These are phyloP conservation scores for Nysson spinosus DNA, from an alignment of 2,888 invertebrate genomes.

Conservation along the genomic window DNA sequence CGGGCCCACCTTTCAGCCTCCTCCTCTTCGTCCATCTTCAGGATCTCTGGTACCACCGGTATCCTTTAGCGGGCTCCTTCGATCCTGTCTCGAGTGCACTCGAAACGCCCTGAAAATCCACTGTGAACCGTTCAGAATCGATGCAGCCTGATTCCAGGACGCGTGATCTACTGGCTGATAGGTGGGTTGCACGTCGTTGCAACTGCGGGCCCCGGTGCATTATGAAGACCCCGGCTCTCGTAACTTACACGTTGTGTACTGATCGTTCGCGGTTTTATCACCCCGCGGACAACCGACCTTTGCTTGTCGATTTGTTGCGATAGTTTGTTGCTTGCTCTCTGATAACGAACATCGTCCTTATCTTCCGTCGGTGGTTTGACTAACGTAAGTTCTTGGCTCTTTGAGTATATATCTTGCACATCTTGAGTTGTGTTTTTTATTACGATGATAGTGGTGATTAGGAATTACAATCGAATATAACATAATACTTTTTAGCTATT, in stretches of 20 bases:
- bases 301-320: not conserved
- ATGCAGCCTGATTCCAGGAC: slow-evolving; percentile 34
- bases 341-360: too few species aligned
- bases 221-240: slow-evolving; percentile 29
- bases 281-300: slow-evolving; percentile 7
- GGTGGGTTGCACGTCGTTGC: slow-evolving; percentile 4
- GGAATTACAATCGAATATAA: too few species aligned
- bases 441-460: too few species aligned
- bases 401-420: too few species aligned
- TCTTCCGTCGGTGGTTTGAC: too few species aligned
- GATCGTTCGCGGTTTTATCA: slow-evolving; percentile 17
- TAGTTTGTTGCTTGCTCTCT: too few species aligned
- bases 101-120: slow-evolving; percentile 60
- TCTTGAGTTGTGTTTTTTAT: too few species aligned
- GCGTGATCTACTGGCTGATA: slow-evolving; percentile 35
- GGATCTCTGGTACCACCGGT: slow-evolving; percentile 35
- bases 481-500: too few species aligned
- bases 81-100: slow-evolving; percentile 33
- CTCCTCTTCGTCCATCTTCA: slow-evolving; percentile 1
- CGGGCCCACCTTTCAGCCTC: slow-evolving; percentile 46
- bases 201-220: slow-evolving; percentile 30
- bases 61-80: slow-evolving; percentile 31
- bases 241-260: slow-evolving; percentile 53
- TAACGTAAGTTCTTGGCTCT: too few species aligned
- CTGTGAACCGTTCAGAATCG: slow-evolving; percentile 51